Percentiles rank a stretch among this genome's conserved stretches.
Conservation (phyloP, 2,797 vertebrate species). For the Cryptoprocta ferox region DNA sequence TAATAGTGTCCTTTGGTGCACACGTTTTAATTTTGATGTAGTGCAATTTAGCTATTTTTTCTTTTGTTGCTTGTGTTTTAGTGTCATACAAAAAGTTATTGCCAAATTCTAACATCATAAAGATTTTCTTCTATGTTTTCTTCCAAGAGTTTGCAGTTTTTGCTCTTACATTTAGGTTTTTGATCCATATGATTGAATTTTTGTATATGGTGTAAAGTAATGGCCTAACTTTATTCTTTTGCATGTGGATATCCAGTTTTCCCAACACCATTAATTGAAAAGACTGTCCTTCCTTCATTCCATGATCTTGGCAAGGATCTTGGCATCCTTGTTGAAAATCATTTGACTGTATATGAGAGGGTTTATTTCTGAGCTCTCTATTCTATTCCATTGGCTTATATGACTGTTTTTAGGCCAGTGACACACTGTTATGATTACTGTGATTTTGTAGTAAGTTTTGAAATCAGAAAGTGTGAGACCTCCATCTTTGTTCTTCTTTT, state of each 20-base stretch:
- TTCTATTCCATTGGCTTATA: not conserved
- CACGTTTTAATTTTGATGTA: not conserved
- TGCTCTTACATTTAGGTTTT: not conserved
- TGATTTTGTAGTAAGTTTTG: not conserved
- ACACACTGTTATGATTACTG: not conserved
- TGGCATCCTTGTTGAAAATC: not conserved
- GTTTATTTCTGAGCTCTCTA: not conserved
- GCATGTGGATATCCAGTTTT: not conserved
- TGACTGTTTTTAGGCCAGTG: not conserved
- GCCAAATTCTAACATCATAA: not conserved
- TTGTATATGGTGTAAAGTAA: not conserved
- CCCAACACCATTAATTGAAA: not conserved
- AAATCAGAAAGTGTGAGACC: conserved; percentile 12
- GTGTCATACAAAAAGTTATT: not conserved
- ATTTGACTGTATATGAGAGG: not conserved
- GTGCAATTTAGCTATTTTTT: not conserved
- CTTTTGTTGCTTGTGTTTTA: not conserved
- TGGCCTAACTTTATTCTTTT: not conserved
- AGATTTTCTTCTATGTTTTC: not conserved
- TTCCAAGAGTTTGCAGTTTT: not conserved
- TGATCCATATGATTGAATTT: conserved; percentile 37
- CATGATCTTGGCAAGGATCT: not conserved
- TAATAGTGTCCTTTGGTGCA: not conserved
- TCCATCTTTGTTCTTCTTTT: not conserved
- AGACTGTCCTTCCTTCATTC: not conserved